Evolutionary conservation across 1,140 invertebrate genomes (phyloP).

Genomic region (Cotesia chilonis): DNA sequence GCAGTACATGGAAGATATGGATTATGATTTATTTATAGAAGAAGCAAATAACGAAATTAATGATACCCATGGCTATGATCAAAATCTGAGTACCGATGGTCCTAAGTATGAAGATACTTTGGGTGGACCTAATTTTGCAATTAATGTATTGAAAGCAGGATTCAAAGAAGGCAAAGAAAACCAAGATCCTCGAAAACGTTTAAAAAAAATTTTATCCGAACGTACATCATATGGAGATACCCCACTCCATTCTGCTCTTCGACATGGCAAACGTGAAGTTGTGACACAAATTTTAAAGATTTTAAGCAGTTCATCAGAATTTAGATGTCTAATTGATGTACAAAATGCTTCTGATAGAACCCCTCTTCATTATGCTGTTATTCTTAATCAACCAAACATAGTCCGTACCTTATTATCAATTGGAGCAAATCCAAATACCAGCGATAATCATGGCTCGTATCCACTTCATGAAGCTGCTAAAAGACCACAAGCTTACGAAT

Average conservation of each 20-base stretch:
- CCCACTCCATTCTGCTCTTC: slow-evolving; percentile 54
- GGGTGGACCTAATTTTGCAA: slow-evolving; percentile 45
- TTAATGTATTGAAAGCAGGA: slow-evolving; percentile 42
- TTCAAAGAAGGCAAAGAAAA: slow-evolving; percentile 36
- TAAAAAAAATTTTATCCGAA: slow-evolving; percentile 48
- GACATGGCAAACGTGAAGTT: slow-evolving; percentile 49
- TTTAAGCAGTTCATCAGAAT: slow-evolving; percentile 44
- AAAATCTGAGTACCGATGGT: slow-evolving; percentile 37
- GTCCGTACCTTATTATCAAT: slow-evolving; percentile 57
- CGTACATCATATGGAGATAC: slow-evolving; percentile 54
- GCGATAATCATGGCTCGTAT: slow-evolving; percentile 64
- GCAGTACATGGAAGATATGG: slow-evolving; percentile 27
- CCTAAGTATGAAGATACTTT: not conserved
- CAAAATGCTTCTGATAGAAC: slow-evolving; percentile 59
- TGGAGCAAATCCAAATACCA: slow-evolving; percentile 64
- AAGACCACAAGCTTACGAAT: slow-evolving; percentile 44
- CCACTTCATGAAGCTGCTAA: slow-evolving; percentile 66
- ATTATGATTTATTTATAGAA: slow-evolving; percentile 21
- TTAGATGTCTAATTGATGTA: slow-evolving; percentile 46
- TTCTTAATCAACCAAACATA: slow-evolving; percentile 59
- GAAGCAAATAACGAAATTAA: not conserved
- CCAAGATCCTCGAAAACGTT: slow-evolving; percentile 33
- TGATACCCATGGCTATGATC: not conserved
- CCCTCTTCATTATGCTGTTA: slow-evolving; percentile 65
- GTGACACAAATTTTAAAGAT: slow-evolving; percentile 50